Percentiles rank a stretch among this genome's conserved stretches.
Evolutionary conservation across 2,113 vertebrate species (phyloP).

Genomic region (Ceyx melanurus): DNA sequence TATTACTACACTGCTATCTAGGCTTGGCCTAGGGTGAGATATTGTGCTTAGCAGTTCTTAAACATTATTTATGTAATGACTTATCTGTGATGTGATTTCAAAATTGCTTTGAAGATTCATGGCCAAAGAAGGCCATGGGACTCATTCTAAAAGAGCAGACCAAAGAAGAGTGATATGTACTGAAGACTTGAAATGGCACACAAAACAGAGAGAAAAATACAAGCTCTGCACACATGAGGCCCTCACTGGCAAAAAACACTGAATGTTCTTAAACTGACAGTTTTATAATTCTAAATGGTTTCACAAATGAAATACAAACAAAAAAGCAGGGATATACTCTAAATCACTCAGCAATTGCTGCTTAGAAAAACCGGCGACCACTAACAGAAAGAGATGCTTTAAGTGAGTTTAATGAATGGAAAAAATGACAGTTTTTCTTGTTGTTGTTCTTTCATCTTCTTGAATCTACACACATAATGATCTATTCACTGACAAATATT

Average conservation of each 20-base stretch:
- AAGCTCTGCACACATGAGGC: neutral
- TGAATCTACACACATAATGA: neutral
- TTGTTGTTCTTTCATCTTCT: neutral
- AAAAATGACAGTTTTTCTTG: neutral
- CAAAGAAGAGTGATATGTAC: rapidly evolving
- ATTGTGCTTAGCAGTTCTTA: neutral
- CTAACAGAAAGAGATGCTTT: neutral
- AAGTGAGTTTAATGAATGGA: conserved; percentile 8
- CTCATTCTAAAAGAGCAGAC: neutral
- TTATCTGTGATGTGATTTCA: neutral
- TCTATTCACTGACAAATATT: neutral
- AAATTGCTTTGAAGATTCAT: neutral
- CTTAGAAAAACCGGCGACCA: conserved; percentile 40
- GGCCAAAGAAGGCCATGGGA: neutral
- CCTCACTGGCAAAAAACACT: conserved; percentile 3
- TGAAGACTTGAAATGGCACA: neutral
- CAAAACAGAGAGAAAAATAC: neutral
- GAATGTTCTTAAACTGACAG: conserved; percentile 50
- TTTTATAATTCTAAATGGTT: conserved; percentile 59
- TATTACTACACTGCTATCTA: neutral
- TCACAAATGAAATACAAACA: conserved; percentile 57
- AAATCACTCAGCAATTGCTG: conserved; percentile 59
- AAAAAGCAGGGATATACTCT: conserved; percentile 28
- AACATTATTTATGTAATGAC: neutral
- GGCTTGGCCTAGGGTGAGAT: neutral